Base-by-base conservation (phyloP, 2,113 vertebrate species). In the Eonycteris spelaea region DNA sequence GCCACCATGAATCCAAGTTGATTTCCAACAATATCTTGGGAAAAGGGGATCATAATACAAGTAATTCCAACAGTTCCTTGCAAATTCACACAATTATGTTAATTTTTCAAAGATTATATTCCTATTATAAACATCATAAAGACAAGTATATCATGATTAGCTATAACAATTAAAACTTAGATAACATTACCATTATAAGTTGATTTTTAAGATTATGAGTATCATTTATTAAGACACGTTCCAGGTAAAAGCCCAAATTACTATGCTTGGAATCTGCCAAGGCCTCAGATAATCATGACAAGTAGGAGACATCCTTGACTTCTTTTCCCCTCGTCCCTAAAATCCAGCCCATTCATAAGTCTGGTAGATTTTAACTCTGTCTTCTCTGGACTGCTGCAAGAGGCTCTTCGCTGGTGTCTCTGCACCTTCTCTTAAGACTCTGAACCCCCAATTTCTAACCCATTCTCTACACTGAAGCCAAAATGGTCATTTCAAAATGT, bases 61-160 rank as follows among this genome's bases (percentile, higher is more conserved):
- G 2, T 38, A 26, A 24, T 53, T 95, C 86, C 68, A 71, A 70
- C 12, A 65, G 14, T 86, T 65, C 90, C 75, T 82, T 79, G n/a
- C 21, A 90, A 61, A 45, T 11, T 65, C 63, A 59, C 12, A 30
- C 6, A 45, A 33, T 43, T 61, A 30, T 35, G 51, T 86, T 75
- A 74, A 84, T 75, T 70, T 94, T 95, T 91, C 74, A 91, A 68
- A 95, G 70, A 77, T 10, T 14, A 59, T 28, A 61, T 63, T 87
- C 21, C 28, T 24, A 77, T 86, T 59, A 67, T 40, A 33, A 53
- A 6, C 65, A 93, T 82, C 16, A 82, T 33, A 95, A 88, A 77
- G 21, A 83, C 8, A 94, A 95, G 3, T 38, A 55, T 33, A 90
- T 55, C 30, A 43, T 68, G 19, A 73, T 35, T 89, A 48, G 14